Percentiles rank a stretch among this genome's conserved stretches.
These are phyloP conservation scores for Apomyelois bistriatella DNA, from an alignment of 2,888 invertebrate genomes.

Conservation along the genomic window DNA sequence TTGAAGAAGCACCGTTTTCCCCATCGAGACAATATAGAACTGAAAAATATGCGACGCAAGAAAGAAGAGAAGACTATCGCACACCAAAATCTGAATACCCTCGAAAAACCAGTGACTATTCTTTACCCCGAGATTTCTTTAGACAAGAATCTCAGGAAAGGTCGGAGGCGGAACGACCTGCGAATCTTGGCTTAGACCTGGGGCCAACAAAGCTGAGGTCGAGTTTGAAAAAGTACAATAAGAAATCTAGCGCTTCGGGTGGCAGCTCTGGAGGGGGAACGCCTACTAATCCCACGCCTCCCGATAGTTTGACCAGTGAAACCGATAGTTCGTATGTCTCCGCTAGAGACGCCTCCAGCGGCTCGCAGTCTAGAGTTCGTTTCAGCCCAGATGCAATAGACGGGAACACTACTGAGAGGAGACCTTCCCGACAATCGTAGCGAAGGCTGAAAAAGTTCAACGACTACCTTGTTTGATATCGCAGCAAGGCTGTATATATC, in stretches of 20 bases:
- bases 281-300: slow-evolving; percentile 91
- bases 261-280: slow-evolving; percentile 84
- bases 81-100: slow-evolving; percentile 59
- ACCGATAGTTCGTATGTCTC: slow-evolving; percentile 92
- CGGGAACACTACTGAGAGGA: slow-evolving; percentile 55
- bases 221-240: slow-evolving; percentile 86
- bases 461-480: slow-evolving; percentile 70
- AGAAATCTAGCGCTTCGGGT: slow-evolving; percentile 76
- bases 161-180: slow-evolving; percentile 62
- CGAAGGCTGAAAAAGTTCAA: slow-evolving; percentile 71
- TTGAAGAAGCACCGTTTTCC: slow-evolving; percentile 59
- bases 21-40: slow-evolving; percentile 55
- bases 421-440: slow-evolving; percentile 66
- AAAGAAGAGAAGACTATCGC: slow-evolving; percentile 50
- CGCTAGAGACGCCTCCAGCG: slow-evolving; percentile 86
- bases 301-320: slow-evolving; percentile 91
- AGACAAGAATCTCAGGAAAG: slow-evolving; percentile 58
- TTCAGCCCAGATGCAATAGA: slow-evolving; percentile 88
- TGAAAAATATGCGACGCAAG: slow-evolving; percentile 38
- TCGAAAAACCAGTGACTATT: slow-evolving; percentile 56
- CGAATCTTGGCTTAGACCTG: slow-evolving; percentile 82
- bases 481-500: slow-evolving; percentile 29
- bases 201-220: slow-evolving; percentile 85
- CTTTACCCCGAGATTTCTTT: slow-evolving; percentile 60
- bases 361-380: slow-evolving; percentile 85